Evolutionary conservation across 2,888 invertebrate species (phyloP).

Genomic region (Seladonia tumulorum): DNA sequence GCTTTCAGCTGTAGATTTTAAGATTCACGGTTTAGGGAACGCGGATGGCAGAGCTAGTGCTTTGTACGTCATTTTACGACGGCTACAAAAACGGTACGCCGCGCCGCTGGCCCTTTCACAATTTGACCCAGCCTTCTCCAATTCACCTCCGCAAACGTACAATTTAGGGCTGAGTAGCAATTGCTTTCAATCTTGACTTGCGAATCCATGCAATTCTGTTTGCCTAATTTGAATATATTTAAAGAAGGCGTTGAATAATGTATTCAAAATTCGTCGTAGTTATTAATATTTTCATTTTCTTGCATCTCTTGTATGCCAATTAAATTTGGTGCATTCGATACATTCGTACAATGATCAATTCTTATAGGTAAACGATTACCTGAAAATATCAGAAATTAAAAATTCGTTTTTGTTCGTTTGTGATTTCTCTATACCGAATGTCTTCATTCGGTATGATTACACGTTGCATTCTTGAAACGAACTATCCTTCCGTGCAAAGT

Average conservation of each 20-base stretch:
- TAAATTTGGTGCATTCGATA: too few relatives aligned
- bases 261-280: not conserved
- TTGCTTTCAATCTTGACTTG: not conserved
- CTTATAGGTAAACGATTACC: too few relatives aligned
- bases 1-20: not conserved
- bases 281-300: not conserved
- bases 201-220: not conserved
- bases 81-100: not conserved
- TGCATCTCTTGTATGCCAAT: too few relatives aligned
- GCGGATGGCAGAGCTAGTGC: not conserved
- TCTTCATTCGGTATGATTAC: too few relatives aligned
- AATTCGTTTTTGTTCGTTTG: too few relatives aligned
- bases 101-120: not conserved
- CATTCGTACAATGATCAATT: too few relatives aligned
- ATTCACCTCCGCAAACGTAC: not conserved
- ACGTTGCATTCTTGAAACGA: too few relatives aligned
- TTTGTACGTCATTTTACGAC: not conserved
- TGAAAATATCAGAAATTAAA: too few relatives aligned
- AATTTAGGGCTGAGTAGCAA: not conserved
- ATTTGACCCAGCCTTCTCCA: not conserved
- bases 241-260: not conserved
- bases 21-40: not conserved
- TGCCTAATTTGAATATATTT: not conserved
- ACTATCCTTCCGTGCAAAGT: too few relatives aligned
- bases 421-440: too few relatives aligned